phyloP scores from a whole-genome alignment of 2,797 vertebrate genomes.

The Gymnocypris eckloni region DNA sequence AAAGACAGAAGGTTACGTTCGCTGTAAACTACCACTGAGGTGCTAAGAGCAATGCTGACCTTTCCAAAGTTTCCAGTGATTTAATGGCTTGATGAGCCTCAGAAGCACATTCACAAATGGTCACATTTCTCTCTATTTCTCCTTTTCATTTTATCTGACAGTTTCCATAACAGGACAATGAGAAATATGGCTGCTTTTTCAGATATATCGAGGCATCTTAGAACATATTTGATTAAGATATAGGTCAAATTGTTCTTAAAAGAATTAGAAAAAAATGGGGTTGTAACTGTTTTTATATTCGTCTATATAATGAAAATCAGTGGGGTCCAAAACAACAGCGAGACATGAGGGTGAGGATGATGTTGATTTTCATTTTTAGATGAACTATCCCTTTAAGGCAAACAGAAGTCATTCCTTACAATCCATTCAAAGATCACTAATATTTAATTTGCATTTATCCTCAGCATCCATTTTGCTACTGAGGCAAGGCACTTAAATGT shows the following conservation, averaged over 20 bases:
- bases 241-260: not conserved
- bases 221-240: not conserved
- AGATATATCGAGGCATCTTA: not conserved
- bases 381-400: not conserved
- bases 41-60: not conserved
- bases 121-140: not conserved
- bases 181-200: not conserved
- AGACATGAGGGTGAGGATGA: not conserved
- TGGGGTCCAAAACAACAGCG: not conserved
- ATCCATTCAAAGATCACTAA: not conserved
- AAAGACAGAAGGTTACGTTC: constrained; percentile 1
- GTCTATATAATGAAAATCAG: not conserved
- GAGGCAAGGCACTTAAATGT: not conserved
- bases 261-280: not conserved
- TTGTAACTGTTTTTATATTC: not conserved
- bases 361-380: not conserved
- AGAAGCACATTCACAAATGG: not conserved
- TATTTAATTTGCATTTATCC: not conserved
- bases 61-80: not conserved
- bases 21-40: not conserved
- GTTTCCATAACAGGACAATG: not conserved
- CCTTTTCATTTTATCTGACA: not conserved
- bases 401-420: not conserved
- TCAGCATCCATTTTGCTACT: not conserved
- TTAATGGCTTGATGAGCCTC: not conserved